A percentile compares a stretch with the other conserved stretches of the same genome.
These are phyloP conservation scores for Sminthurides aquaticus DNA, from an alignment of 2,888 invertebrate species.

Conservation along the genomic window DNA sequence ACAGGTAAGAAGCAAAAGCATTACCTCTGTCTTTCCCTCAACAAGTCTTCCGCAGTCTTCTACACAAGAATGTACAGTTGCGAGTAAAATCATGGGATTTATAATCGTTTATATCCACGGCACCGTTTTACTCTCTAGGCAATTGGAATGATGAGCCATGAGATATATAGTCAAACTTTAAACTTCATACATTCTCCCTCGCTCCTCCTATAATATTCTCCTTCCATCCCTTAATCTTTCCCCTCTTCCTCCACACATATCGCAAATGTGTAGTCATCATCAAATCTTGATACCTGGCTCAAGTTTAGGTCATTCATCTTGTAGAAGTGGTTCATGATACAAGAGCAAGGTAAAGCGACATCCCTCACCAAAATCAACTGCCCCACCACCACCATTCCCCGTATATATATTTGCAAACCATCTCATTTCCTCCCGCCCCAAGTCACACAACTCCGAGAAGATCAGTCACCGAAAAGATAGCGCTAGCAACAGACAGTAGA, in stretches of 20 bases:
- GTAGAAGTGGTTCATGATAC: constrained; percentile 31
- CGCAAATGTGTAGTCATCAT: no score
- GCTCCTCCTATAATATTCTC: no score
- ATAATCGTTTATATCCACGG: not conserved
- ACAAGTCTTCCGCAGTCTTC: not conserved
- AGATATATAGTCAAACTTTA: no score
- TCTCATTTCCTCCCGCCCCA: no score
- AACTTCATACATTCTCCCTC: no score
- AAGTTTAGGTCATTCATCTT: constrained; percentile 37
- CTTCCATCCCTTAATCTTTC: no score
- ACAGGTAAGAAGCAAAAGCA: not conserved
- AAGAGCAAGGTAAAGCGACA: constrained; percentile 12
- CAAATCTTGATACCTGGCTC: constrained; percentile 17
- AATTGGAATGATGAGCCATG: not conserved
- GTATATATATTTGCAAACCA: no score
- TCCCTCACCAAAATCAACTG: constrained; percentile 8
- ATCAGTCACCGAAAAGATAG: no score
- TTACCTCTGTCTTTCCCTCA: not conserved
- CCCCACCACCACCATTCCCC: no score
- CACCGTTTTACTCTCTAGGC: not conserved
- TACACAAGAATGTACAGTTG: not conserved
- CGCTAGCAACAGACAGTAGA: no score
- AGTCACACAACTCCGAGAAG: no score
- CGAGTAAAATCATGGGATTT: not conserved
- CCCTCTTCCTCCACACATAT: no score